These are phyloP conservation scores for Morpho deidamia DNA, from an alignment of 2,888 invertebrate species.

Conservation along the genomic window DNA sequence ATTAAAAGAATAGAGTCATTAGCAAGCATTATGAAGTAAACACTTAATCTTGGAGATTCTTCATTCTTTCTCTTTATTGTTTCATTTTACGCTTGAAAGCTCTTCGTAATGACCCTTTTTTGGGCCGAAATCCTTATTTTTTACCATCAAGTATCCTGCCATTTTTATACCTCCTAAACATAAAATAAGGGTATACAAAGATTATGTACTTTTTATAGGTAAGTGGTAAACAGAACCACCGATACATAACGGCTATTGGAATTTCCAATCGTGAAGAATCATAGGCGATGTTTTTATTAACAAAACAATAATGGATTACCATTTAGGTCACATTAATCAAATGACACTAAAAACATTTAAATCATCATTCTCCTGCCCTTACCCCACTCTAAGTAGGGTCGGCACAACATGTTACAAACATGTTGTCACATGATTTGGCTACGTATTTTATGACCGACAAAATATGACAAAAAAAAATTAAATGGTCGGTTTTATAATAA, in stretches of 20 bases:
- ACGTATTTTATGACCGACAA: too few relatives aligned
- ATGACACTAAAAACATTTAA: too few relatives aligned
- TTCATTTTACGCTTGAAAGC: slow-evolving; percentile 38
- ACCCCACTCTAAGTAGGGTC: too few relatives aligned
- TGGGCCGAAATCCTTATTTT: slow-evolving; percentile 24
- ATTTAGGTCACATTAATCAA: too few relatives aligned
- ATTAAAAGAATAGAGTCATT: slow-evolving; percentile 1
- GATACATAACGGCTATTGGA: background rate
- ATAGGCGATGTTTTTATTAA: too few relatives aligned
- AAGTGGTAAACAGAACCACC: background rate
- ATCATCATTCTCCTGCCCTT: too few relatives aligned
- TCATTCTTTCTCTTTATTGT: slow-evolving; percentile 35
- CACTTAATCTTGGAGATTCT: slow-evolving; percentile 33
- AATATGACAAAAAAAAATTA: too few relatives aligned
- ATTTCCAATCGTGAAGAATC: too few relatives aligned
- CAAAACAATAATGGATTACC: too few relatives aligned
- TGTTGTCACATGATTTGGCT: too few relatives aligned
- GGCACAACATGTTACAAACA: too few relatives aligned
- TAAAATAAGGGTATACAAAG: background rate
- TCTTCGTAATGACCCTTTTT: slow-evolving; percentile 32
- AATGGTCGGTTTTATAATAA: too few relatives aligned
- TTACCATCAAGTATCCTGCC: slow-evolving; percentile 18
- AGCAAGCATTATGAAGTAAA: slow-evolving; percentile 31
- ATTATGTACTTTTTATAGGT: background rate
- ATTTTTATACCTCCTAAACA: slow-evolving; percentile 14